These are phyloP conservation scores for Drosophila serrata DNA, from an alignment of 1,140 invertebrate genomes.

Conservation along the genomic window DNA sequence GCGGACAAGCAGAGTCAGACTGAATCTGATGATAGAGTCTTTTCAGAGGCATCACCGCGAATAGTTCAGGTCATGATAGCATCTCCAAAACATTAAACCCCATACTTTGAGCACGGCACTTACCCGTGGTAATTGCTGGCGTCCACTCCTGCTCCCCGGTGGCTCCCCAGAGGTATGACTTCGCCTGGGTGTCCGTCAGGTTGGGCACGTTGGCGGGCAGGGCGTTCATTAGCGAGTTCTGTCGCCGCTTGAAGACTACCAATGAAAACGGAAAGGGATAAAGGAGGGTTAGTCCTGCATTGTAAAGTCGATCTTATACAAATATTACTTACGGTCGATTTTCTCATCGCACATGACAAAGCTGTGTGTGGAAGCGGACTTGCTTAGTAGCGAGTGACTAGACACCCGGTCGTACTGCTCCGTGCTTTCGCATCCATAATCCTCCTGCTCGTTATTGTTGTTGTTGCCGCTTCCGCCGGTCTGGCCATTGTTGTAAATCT, in stretches of 20 bases:
- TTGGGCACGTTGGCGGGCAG: constrained; percentile 62
- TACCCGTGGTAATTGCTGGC: constrained; percentile 96
- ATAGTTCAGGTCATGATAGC: constrained; percentile 25
- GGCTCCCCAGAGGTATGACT: constrained; percentile 94
- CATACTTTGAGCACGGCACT: constrained; percentile 57
- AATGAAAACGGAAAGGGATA: background rate
- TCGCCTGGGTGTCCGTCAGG: constrained; percentile 86
- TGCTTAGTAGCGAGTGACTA: constrained; percentile 56
- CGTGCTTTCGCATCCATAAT: constrained; percentile 33
- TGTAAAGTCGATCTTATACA: background rate
- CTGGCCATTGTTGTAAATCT: constrained; percentile 11
- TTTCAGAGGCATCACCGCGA: background rate
- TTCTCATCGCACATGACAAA: constrained; percentile 60
- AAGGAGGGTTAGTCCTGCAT: background rate
- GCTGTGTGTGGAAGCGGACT: constrained; percentile 54
- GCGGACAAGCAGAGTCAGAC: background rate
- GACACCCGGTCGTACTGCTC: constrained; percentile 71
- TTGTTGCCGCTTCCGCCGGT: constrained; percentile 41
- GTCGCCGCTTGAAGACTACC: constrained; percentile 68
- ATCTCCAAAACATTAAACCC: constrained; percentile 41
- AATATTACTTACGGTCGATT: constrained; percentile 61
- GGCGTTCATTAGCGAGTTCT: constrained; percentile 67
- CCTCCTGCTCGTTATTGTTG: constrained; percentile 71
- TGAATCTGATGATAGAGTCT: background rate
- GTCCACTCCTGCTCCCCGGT: constrained; percentile 98